Conservation (phyloP, 2,113 vertebrate species). For the Pica pica region DNA sequence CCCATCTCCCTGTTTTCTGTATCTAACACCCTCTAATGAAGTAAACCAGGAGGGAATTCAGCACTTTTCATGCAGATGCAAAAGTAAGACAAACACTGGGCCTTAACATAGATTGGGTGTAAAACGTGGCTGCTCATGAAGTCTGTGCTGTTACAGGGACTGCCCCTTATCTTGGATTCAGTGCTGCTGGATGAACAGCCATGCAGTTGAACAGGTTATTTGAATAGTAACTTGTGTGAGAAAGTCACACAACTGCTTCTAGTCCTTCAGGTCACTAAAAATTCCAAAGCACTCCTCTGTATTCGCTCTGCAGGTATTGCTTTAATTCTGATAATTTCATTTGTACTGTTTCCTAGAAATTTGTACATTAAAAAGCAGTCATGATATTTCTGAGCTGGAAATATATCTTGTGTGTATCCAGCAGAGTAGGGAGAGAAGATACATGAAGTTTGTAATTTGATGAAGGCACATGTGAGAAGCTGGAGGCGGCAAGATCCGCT, state of each 20-base stretch:
- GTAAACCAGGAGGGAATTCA: neutral
- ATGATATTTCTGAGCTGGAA: neutral
- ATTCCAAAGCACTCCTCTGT: neutral
- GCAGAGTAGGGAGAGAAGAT: neutral
- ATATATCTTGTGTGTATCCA: neutral
- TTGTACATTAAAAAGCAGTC: neutral
- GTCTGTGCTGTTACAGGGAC: neutral
- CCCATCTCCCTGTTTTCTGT: neutral
- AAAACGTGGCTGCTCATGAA: neutral
- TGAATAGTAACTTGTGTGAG: neutral
- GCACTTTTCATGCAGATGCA: neutral
- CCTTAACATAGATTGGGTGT: neutral
- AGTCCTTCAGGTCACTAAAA: neutral
- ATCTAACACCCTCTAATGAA: neutral
- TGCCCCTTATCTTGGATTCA: neutral
- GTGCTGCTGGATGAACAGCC: neutral
- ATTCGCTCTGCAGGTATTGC: neutral
- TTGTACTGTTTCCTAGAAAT: neutral
- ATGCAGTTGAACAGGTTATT: neutral
- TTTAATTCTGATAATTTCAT: neutral
- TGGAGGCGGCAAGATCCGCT: neutral
- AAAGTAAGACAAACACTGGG: neutral
- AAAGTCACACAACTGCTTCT: neutral
- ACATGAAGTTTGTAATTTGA: neutral
- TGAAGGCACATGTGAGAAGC: neutral